Conservation (phyloP, 2,888 invertebrate species). For the Digitonthophagus gazella region DNA sequence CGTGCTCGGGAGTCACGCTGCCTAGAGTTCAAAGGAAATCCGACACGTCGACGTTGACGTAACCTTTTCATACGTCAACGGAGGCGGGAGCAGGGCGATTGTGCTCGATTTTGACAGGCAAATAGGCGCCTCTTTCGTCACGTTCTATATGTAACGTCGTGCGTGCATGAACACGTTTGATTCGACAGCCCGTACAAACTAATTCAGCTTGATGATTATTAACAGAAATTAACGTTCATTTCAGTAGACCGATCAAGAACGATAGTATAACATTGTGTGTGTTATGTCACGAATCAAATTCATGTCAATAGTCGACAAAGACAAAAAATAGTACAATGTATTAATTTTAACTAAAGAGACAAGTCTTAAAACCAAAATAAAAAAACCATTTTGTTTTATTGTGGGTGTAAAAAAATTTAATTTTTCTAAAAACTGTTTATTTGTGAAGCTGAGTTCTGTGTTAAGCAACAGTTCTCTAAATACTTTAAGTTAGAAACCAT, state of each 20-base stretch:
- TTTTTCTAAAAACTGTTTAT: too few relatives aligned
- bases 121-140: not conserved
- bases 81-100: not conserved
- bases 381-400: too few relatives aligned
- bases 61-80: not conserved
- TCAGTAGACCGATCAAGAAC: not conserved
- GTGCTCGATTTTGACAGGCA: not conserved
- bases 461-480: too few relatives aligned
- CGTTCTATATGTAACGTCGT: not conserved
- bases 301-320: too few relatives aligned
- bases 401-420: too few relatives aligned
- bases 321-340: too few relatives aligned
- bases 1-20: not conserved
- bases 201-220: not conserved
- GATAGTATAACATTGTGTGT: too few relatives aligned
- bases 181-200: not conserved
- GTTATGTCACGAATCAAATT: too few relatives aligned
- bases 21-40: not conserved
- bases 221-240: not conserved
- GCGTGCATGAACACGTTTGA: not conserved
- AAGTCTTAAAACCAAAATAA: too few relatives aligned
- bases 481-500: too few relatives aligned
- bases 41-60: not conserved
- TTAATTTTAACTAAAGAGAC: too few relatives aligned
- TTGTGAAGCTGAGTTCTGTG: too few relatives aligned